Evolutionary conservation across 30 jellyfish, hydroid and myxozoan genomes (phyloP), one percentile per base, ranked within the genome.

Genomic region (Nemopilema nomurai): DNA sequence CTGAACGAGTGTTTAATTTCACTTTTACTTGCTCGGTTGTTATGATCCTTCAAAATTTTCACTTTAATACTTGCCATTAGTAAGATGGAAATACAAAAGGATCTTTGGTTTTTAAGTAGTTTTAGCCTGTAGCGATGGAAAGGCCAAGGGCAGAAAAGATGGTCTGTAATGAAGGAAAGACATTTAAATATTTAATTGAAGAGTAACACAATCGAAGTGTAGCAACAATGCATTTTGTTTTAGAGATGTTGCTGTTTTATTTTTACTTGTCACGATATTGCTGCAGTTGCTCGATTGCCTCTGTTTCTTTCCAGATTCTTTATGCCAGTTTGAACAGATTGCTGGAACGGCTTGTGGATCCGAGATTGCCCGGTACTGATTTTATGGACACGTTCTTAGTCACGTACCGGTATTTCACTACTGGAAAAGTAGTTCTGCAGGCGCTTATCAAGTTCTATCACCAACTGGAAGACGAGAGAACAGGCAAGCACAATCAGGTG

Each of bases 301-400:
- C 51, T 1, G 18, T 77, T 31, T 90, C 67, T 22, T 81, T 87
- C 77, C 86, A 93, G 98, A 93, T 93, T 76, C 86, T 77, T 81
- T 86, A 79, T 49, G 98, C 97, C 50, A 93, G 98, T 75, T 90
- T 93, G 13, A 96, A 88, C 49, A 87, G 98, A 29, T 89, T 93
- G 87, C 77, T 93, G 16, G 98, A 93, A 62, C 70, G 98, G 64
- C 84, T 93, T 64, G 91, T 86, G n/a, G 98, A 93, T 67, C 98
- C 98, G 13, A 88, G 98, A 18, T 80, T 93, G 13, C 98, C 98
- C 9, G 98, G 97, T n/a, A 86, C 96, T 28, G 98, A 93, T 32
- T 93, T 79, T 49, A 93, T 90, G 96, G 98, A 93, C 51, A 93
- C 98, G 62, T 93, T 93, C 78, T 66, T 93, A 31, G 84, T 93